A percentile compares a stretch with the other conserved stretches of the same genome.
Evolutionary conservation across 2,797 vertebrate species (phyloP).

Genomic region (Clarias platycephalus): DNA sequence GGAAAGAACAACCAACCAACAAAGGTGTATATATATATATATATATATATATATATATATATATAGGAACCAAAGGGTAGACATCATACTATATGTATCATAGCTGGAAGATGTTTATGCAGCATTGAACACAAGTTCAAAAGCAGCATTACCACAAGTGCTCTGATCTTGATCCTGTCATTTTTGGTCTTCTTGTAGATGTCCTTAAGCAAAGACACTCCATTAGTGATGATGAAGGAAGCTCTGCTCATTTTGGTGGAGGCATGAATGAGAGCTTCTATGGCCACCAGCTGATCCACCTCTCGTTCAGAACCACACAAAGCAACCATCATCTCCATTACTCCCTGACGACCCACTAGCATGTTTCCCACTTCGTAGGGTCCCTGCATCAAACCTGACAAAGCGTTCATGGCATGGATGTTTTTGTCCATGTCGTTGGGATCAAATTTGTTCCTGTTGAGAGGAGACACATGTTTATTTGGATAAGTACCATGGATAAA

Average conservation of each 20-base stretch:
- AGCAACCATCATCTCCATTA: slow-evolving; percentile 99
- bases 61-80: neutral
- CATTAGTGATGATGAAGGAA: slow-evolving; percentile 94
- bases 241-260: slow-evolving; percentile 94
- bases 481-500: neutral
- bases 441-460: slow-evolving; percentile 87
- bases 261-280: slow-evolving; percentile 92
- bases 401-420: slow-evolving; percentile 88
- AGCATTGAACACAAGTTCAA: slow-evolving; percentile 1
- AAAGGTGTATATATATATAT: too few species aligned
- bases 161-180: slow-evolving; percentile 95
- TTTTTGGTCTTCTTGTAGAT: slow-evolving; percentile 98
- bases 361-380: slow-evolving; percentile 94
- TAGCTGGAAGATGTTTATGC: neutral
- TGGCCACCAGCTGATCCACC: slow-evolving; percentile 93
- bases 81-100: neutral
- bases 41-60: neutral
- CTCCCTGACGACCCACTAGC: slow-evolving; percentile 84
- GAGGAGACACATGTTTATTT: neutral
- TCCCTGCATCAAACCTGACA: slow-evolving; percentile 93
- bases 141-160: slow-evolving; percentile 82
- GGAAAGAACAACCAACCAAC: slow-evolving; percentile 13
- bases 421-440: slow-evolving; percentile 96
- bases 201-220: slow-evolving; percentile 88
- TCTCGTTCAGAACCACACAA: slow-evolving; percentile 91